phyloP scores from a whole-genome alignment of 2,797 vertebrate species.

The Notolepis coatsorum region DNA sequence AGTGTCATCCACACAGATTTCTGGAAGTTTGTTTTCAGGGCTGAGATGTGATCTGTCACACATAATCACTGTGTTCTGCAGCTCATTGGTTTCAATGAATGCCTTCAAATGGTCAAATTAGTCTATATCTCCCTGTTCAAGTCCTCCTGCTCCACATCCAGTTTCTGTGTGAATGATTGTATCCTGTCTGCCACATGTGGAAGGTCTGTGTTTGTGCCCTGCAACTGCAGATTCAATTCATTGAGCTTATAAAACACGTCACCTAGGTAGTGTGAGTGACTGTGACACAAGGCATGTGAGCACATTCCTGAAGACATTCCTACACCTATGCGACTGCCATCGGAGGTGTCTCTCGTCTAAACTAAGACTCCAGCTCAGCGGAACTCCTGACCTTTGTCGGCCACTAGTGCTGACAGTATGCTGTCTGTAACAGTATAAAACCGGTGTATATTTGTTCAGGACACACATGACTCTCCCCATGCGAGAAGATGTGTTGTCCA shows the following conservation, averaged over 20 bases:
- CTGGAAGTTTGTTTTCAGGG: conserved; percentile 23
- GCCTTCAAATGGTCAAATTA: conserved; percentile 19
- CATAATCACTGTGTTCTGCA: conserved; percentile 29
- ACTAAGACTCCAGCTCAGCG: too few species aligned
- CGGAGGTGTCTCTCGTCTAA: too few species aligned
- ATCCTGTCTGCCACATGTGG: conserved; percentile 25
- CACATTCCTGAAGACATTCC: too few species aligned
- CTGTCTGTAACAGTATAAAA: too few species aligned
- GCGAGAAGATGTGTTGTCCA: too few species aligned
- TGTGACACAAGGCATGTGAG: too few species aligned
- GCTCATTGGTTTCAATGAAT: conserved; percentile 27
- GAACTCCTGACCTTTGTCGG: too few species aligned
- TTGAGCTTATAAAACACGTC: conserved; percentile 38
- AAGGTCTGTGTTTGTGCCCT: conserved; percentile 27
- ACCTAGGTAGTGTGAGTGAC: conserved; percentile 30
- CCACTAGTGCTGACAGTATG: too few species aligned
- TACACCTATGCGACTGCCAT: too few species aligned
- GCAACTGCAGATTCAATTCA: conserved; percentile 30
- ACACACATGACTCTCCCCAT: too few species aligned
- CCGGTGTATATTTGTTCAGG: too few species aligned
- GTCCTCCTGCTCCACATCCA: conserved; percentile 8
- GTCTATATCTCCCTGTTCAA: conserved; percentile 18
- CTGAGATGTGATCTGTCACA: conserved; percentile 12
- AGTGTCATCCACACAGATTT: conserved; percentile 24
- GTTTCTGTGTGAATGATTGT: conserved; percentile 8